Conservation (phyloP, 2,113 vertebrate genomes). For the Turnix velox region DNA sequence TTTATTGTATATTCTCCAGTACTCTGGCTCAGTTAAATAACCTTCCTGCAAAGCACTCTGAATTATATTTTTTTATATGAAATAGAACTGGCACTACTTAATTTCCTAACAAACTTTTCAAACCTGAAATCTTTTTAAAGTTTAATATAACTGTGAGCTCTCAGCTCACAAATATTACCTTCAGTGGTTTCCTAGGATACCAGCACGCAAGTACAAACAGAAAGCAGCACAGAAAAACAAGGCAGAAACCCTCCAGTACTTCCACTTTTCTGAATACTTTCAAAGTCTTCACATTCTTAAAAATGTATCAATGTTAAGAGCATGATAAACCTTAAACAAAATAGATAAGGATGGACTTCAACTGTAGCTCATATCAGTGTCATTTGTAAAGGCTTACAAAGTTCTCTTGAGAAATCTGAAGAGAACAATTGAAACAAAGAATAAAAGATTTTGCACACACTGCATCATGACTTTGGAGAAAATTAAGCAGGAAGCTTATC, state of each 20-base stretch:
- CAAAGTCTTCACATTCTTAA: not conserved
- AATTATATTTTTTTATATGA: not conserved
- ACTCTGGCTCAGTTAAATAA: not conserved
- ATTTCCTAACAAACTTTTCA: not conserved
- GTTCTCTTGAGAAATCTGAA: not conserved
- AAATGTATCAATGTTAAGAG: not conserved
- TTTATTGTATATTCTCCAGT: not conserved
- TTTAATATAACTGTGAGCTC: not conserved
- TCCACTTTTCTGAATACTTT: not conserved
- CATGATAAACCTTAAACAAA: not conserved
- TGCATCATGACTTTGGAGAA: not conserved
- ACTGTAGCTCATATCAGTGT: not conserved
- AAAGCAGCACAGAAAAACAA: not conserved
- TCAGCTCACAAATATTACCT: not conserved
- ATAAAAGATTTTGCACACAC: not conserved
- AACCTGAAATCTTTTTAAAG: not conserved
- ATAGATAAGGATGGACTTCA: not conserved
- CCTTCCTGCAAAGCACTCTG: not conserved
- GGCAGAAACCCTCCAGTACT: not conserved
- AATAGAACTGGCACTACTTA: not conserved
- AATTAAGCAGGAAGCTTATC: not conserved
- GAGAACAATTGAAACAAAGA: not conserved
- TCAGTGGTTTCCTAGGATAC: slow-evolving; percentile 42
- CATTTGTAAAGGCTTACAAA: not conserved
- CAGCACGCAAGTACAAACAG: not conserved